Conservation (phyloP, 2,888 invertebrate species). For the Calliphora vomitoria region DNA sequence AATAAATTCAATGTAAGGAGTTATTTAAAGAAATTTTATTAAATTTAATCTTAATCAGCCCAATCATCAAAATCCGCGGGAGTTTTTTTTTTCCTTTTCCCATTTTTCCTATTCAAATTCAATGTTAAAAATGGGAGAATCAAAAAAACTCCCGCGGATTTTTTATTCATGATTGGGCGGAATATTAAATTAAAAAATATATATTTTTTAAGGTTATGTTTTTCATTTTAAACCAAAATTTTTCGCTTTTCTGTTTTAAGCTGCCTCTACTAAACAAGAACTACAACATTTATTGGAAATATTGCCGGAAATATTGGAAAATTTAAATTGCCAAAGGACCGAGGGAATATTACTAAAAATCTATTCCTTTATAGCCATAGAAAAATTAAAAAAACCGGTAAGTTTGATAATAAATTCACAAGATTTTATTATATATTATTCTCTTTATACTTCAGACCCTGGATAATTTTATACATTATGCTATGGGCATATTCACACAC, state of each 20-base stretch:
- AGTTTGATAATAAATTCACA: not conserved
- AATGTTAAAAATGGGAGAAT: no score
- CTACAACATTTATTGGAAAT: slow-evolving; percentile 59
- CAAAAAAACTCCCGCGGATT: no score
- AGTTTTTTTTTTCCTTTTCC: no score
- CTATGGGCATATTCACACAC: slow-evolving; percentile 46
- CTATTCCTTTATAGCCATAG: slow-evolving; percentile 1
- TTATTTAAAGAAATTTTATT: no score
- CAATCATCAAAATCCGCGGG: no score
- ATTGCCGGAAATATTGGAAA: slow-evolving; percentile 65
- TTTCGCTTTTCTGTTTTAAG: slow-evolving; percentile 11
- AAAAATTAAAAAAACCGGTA: slow-evolving; percentile 46
- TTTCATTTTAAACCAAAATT: not conserved
- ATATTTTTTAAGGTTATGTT: not conserved
- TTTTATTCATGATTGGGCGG: no score
- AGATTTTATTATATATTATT: not conserved
- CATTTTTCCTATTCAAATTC: no score
- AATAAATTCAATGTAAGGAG: no score
- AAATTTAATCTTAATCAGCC: no score
- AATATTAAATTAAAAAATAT: no score
- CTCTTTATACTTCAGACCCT: slow-evolving; percentile 58
- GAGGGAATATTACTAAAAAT: slow-evolving; percentile 66
- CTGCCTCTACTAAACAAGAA: slow-evolving; percentile 19
- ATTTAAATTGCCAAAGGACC: slow-evolving; percentile 47
- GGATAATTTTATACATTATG: slow-evolving; percentile 60